Evolutionary conservation across 2,888 invertebrate genomes (phyloP).

Genomic region (Oscheius myriophilus): DNA sequence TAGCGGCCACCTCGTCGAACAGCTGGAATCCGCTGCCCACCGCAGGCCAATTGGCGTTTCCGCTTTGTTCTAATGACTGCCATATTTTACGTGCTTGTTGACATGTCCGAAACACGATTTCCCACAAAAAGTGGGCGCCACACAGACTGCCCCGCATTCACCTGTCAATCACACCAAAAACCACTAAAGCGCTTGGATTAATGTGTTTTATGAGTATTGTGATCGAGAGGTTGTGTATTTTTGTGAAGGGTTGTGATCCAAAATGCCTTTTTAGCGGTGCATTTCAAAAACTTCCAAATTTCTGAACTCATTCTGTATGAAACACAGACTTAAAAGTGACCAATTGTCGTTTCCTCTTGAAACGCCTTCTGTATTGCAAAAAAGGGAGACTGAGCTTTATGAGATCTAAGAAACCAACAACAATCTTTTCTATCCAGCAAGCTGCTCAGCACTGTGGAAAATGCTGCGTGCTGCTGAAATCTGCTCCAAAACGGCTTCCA

Average conservation of each 20-base stretch:
- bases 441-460: constrained; percentile 51
- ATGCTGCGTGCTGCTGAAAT: constrained; percentile 37
- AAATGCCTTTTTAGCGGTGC: too few species aligned
- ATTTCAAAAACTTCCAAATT: too few species aligned
- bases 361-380: too few species aligned
- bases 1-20: too few species aligned
- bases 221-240: too few species aligned
- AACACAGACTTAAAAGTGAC: too few species aligned
- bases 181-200: too few species aligned
- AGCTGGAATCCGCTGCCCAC: constrained; percentile 1
- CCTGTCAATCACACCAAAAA: not conserved
- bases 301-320: too few species aligned
- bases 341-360: too few species aligned
- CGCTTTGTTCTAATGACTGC: constrained; percentile 33
- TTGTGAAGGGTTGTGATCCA: too few species aligned
- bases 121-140: constrained; percentile 15
- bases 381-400: not conserved
- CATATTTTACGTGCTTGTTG: constrained; percentile 34
- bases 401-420: constrained; percentile 15
- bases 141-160: constrained; percentile 11
- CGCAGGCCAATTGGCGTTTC: constrained; percentile 29
- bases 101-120: constrained; percentile 29
- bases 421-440: constrained; percentile 29
- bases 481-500: constrained; percentile 21
- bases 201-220: too few species aligned